phyloP scores from a whole-genome alignment of 2,797 vertebrate species.

The Apogon hyalosoma region DNA sequence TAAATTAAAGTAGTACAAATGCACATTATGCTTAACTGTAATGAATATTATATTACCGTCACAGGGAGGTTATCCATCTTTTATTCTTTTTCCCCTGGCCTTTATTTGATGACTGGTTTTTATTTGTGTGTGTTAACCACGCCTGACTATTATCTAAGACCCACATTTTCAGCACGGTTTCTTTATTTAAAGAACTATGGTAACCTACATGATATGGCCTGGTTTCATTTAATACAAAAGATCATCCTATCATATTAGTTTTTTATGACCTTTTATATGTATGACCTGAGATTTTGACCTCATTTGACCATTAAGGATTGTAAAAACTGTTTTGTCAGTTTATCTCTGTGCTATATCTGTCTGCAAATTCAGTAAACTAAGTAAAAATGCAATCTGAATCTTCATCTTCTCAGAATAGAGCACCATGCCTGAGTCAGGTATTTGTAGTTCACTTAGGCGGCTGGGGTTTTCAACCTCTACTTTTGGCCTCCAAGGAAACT shows the following conservation, averaged over 20 bases:
- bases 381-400: slow-evolving; percentile 19
- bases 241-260: neutral
- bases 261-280: neutral
- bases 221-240: slow-evolving; percentile 1
- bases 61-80: no score
- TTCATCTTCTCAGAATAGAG: slow-evolving; percentile 53
- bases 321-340: neutral
- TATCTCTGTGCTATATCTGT: neutral
- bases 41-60: no score
- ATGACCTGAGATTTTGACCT: slow-evolving; percentile 1
- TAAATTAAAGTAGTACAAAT: no score
- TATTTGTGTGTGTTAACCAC: no score
- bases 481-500: neutral
- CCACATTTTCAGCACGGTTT: no score
- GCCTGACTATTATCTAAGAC: no score
- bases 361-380: slow-evolving; percentile 24
- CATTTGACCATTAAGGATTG: neutral
- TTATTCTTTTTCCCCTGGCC: no score
- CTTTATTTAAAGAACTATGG: neutral
- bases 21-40: no score
- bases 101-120: no score
- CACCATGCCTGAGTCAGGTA: slow-evolving; percentile 22
- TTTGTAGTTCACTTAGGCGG: slow-evolving; percentile 34
- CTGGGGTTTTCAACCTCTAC: neutral
- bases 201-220: slow-evolving; percentile 8